Base-by-base conservation (phyloP, 2,113 vertebrate species). In the Thryonomys swinderianus region DNA sequence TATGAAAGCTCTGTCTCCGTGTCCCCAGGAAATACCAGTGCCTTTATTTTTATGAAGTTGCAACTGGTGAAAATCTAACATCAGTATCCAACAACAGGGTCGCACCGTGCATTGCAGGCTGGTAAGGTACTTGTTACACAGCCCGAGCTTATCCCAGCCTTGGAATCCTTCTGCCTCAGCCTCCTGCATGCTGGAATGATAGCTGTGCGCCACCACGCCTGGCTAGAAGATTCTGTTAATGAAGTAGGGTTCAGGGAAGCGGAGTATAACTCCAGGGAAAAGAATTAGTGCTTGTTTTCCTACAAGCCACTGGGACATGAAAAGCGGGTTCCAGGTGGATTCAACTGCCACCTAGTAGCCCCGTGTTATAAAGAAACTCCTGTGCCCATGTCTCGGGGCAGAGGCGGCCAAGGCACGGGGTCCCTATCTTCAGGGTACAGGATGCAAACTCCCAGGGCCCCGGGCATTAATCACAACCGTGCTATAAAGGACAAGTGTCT, bases 41-140 rank as follows among this genome's bases (percentile, higher is more conserved):
- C 30, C 51, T 13, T 71, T 37, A 62, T 78, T 53, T 78, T 78
- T 53, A 85, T 21, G 4, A 91, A 94, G 67, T 90, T 81, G 32
- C 73, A 85, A 51, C 20, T 34, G 42, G 66, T 45, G 61, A 40
- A 95, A 97, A 92, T 61, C 32, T 67, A 55, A 83, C 67, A 83
- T 64, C 64, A 64, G 25, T 45, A 48, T n/a, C 88, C 40, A 91
- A 80, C n/a, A n/a, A 80, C 34, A 80, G 32, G 18, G 4, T 53
- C 18, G 34, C 51, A 20, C 30, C 45, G 21, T 12, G 10, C 76
- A 78, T 14, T 51, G 17, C 48, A 55, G 34, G 51, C 32, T 80
- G 20, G 78, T 5, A 5, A 9, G 34, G 48, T 20, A 51, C 45
- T 34, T 16, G 4, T 10, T 32, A 20, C 32, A 7, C 18, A 51